Percentiles rank a stretch among this genome's conserved stretches.
These are phyloP conservation scores for Bombycilla garrulus DNA, from an alignment of 2,113 vertebrate genomes.

Conservation along the genomic window DNA sequence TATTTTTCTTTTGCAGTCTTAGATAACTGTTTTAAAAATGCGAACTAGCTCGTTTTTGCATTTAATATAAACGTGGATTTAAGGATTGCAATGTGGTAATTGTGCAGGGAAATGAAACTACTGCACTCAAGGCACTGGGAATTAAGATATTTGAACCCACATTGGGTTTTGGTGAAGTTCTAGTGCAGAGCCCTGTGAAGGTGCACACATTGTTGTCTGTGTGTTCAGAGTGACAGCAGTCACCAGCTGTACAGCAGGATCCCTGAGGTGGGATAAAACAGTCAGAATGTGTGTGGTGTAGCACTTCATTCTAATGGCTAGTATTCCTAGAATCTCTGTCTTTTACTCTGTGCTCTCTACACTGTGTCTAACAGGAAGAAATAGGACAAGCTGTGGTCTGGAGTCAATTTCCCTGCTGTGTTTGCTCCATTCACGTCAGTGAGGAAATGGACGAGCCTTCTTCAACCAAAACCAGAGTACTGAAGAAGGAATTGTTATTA, in stretches of 20 bases:
- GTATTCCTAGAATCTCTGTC: neutral
- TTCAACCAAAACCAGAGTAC: neutral
- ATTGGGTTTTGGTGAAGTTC: neutral
- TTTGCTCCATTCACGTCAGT: neutral
- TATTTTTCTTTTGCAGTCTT: neutral
- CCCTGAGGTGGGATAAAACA: neutral
- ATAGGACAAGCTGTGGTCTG: neutral
- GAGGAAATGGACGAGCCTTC: neutral
- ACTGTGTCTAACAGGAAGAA: neutral
- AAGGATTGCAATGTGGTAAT: neutral
- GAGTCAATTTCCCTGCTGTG: neutral
- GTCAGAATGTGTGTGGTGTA: neutral
- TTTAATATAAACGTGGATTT: neutral
- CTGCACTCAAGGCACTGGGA: neutral
- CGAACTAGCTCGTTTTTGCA: neutral
- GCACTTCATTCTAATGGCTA: neutral
- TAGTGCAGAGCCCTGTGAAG: neutral
- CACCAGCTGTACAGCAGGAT: neutral
- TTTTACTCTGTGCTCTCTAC: neutral
- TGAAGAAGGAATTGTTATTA: neutral
- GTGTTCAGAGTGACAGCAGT: neutral
- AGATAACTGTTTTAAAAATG: neutral
- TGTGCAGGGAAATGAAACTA: neutral
- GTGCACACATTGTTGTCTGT: neutral
- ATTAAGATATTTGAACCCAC: fast-evolving